Evolutionary conservation across 2,113 vertebrate genomes (phyloP).

Genomic region (Tauraco erythrolophus): DNA sequence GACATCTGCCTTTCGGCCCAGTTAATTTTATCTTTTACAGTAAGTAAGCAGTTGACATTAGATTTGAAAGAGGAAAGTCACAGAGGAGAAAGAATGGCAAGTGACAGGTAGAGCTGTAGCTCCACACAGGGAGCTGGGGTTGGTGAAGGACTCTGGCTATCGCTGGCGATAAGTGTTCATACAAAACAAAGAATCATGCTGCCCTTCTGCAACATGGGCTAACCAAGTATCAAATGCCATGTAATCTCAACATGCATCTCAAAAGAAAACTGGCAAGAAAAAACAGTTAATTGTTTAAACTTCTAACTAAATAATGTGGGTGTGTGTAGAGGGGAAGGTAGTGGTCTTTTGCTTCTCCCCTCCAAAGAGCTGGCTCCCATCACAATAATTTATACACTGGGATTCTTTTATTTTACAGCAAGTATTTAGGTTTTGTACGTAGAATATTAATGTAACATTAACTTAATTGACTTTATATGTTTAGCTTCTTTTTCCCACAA

Average conservation of each 20-base stretch:
- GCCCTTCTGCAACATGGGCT: not conserved
- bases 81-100: not conserved
- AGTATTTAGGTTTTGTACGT: not conserved
- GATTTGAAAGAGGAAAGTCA: not conserved
- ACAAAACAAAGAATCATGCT: not conserved
- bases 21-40: not conserved
- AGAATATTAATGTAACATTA: not conserved
- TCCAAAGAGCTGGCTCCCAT: not conserved
- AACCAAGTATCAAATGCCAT: not conserved
- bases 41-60: not conserved
- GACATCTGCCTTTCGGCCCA: not conserved
- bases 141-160: not conserved
- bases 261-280: not conserved
- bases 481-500: not conserved
- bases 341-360: not conserved
- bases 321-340: not conserved
- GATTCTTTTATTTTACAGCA: not conserved
- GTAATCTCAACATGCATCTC: not conserved
- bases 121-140: accelerated
- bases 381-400: not conserved
- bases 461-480: not conserved
- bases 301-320: not conserved
- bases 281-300: not conserved
- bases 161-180: accelerated
- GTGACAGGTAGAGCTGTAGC: not conserved